A percentile compares a stretch with the other conserved stretches of the same genome.
Conservation (phyloP, 2,113 vertebrate genomes). For the Ammospiza caudacuta region DNA sequence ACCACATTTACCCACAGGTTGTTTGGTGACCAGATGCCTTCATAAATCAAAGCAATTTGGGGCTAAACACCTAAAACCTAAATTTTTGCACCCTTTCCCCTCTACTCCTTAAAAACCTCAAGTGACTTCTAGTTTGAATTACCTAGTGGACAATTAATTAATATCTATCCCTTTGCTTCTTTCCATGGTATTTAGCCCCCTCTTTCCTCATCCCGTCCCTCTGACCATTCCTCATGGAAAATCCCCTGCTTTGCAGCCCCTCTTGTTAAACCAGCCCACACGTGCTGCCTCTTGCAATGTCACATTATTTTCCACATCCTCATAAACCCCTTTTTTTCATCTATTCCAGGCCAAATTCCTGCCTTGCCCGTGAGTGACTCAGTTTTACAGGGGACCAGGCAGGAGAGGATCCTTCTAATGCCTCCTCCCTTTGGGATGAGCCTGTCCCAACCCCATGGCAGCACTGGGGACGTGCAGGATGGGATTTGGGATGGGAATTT, state of each 20-base stretch:
- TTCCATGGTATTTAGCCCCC: background rate
- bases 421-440: rapidly evolving
- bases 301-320: background rate
- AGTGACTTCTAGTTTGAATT: background rate
- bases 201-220: background rate
- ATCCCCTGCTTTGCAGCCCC: background rate
- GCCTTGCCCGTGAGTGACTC: rapidly evolving
- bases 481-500: background rate
- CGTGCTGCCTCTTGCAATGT: background rate
- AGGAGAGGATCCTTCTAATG: background rate
- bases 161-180: background rate
- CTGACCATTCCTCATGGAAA: background rate
- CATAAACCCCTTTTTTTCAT: background rate
- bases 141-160: background rate
- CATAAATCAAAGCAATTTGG: background rate
- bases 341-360: background rate
- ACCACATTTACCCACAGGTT: no score
- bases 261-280: background rate
- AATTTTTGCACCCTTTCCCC: background rate
- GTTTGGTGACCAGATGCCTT: background rate
- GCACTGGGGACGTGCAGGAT: no score
- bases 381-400: rapidly evolving
- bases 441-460: background rate
- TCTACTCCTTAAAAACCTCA: background rate
- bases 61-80: background rate